Evolutionary conservation across 2,113 vertebrate genomes (phyloP).

Genomic region (Macrotus californicus): DNA sequence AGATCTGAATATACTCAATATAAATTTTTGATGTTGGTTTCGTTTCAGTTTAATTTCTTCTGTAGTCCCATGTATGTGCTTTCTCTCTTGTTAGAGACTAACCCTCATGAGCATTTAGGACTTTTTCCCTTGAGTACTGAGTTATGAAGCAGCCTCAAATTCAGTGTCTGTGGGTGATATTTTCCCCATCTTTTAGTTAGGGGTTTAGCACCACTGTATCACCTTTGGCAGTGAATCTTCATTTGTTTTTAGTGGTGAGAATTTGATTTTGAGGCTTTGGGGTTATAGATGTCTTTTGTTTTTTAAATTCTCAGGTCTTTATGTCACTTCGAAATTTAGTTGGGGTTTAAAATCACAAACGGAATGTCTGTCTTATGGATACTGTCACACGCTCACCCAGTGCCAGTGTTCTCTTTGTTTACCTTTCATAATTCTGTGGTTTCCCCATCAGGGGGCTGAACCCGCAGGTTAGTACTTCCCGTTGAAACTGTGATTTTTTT

Average conservation of each 20-base stretch:
- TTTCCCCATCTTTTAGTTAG: not conserved
- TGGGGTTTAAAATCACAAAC: constrained; percentile 6
- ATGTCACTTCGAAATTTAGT: constrained; percentile 36
- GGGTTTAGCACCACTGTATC: not conserved
- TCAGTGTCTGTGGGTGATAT: not conserved
- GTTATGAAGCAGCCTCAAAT: not conserved
- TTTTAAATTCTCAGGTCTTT: not conserved
- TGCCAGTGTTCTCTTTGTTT: constrained; percentile 27
- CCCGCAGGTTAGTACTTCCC: not conserved
- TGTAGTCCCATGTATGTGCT: not conserved
- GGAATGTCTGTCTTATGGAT: not conserved
- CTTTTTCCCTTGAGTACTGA: not conserved
- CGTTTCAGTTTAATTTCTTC: constrained; percentile 29
- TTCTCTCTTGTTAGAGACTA: not conserved
- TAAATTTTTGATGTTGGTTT: not conserved
- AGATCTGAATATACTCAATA: not conserved
- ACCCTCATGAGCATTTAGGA: not conserved
- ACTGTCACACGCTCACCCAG: not conserved
- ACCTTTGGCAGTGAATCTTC: constrained; percentile 24
- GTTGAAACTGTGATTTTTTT: not conserved
- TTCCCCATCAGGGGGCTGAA: constrained; percentile 17
- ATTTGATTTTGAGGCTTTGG: constrained; percentile 34
- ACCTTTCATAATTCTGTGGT: not conserved
- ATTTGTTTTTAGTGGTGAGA: constrained; percentile 29
- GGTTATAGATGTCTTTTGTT: not conserved